Conservation (phyloP, 2,113 vertebrate species). For the Thunnus maccoyii region DNA sequence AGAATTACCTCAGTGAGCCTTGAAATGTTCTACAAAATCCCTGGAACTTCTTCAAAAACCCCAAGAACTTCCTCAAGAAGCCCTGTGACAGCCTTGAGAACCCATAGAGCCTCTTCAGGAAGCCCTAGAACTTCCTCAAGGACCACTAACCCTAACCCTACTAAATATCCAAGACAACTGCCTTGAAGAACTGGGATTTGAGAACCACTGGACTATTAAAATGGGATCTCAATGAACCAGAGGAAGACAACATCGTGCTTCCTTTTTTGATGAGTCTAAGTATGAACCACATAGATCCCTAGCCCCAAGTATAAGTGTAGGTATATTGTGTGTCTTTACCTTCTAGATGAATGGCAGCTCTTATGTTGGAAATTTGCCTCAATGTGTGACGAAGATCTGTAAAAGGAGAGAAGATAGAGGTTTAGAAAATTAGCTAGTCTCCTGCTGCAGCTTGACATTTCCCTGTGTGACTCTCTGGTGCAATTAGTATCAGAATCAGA, state of each 20-base stretch:
- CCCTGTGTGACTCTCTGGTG: no score
- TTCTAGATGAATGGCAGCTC: slow-evolving; percentile 76
- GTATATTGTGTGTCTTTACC: slow-evolving; percentile 50
- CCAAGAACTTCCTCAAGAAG: not conserved
- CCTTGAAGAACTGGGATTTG: not conserved
- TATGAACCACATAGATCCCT: no score
- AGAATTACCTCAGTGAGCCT: not conserved
- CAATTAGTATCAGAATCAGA: not conserved
- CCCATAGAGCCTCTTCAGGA: not conserved
- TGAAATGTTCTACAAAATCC: not conserved
- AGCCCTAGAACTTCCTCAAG: not conserved
- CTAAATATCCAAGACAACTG: no score
- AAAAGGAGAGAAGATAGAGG: slow-evolving; percentile 34
- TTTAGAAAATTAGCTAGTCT: not conserved
- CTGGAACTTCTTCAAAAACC: not conserved
- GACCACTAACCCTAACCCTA: no score
- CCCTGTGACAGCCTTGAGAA: not conserved
- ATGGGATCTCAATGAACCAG: not conserved
- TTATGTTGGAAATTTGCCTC: slow-evolving; percentile 72
- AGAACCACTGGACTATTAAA: not conserved
- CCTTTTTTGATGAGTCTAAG: no score
- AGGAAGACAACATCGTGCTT: no score
- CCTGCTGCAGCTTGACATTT: no score
- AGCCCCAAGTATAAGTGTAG: not conserved
- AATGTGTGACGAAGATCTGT: slow-evolving; percentile 72